Conservation (phyloP, 2,113 vertebrate species). For the Brachypteracias leptosomus region DNA sequence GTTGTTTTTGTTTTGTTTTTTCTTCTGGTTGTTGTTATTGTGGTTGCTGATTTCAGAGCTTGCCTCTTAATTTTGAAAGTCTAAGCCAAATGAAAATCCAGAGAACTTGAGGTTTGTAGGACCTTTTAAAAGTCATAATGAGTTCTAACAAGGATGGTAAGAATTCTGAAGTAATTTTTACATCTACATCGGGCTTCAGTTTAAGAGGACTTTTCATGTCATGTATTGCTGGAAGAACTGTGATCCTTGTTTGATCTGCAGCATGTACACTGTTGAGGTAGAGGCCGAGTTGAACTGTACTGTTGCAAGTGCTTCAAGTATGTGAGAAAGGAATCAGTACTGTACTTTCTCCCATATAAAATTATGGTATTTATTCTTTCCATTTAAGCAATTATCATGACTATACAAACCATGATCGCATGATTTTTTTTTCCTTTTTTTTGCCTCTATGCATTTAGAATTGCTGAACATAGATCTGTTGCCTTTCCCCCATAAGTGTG, state of each 20-base stretch:
- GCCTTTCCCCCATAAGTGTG: constrained; percentile 51
- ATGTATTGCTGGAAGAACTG: constrained; percentile 5
- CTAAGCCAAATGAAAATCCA: not conserved
- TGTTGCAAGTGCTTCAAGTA: not conserved
- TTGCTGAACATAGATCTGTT: not conserved
- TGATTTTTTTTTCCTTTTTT: not conserved
- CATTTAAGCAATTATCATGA: not conserved
- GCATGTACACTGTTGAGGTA: not conserved
- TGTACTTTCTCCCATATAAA: constrained; percentile 27
- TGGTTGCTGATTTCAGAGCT: not conserved
- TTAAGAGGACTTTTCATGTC: not conserved
- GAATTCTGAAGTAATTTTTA: not conserved
- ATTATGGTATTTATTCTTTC: not conserved
- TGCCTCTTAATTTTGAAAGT: not conserved
- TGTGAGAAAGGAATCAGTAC: not conserved
- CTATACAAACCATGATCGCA: constrained; percentile 8
- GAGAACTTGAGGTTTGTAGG: not conserved
- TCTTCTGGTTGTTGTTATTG: not conserved
- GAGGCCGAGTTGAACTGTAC: not conserved
- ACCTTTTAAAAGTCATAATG: not conserved
- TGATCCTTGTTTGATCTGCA: not conserved
- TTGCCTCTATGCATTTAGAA: not conserved
- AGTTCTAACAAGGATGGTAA: not conserved
- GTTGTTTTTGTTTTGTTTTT: not conserved
- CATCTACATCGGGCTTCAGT: not conserved